These are phyloP conservation scores for Cryptus viduatorius DNA, from an alignment of 2,888 invertebrate genomes.

Conservation along the genomic window DNA sequence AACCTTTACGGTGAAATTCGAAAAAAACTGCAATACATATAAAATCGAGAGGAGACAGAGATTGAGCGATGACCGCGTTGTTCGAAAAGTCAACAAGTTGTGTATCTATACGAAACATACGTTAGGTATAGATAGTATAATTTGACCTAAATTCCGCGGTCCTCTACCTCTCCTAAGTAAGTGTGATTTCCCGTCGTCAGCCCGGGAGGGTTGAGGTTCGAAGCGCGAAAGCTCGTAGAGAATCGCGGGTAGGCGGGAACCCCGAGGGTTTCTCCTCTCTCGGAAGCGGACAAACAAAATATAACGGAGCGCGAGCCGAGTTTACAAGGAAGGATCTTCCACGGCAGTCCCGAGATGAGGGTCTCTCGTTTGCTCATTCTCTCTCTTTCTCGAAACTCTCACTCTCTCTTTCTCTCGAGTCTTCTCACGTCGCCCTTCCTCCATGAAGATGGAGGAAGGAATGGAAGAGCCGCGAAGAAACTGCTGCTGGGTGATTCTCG, in stretches of 20 bases:
- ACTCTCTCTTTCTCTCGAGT: constrained; percentile 12
- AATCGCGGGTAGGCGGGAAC: constrained; percentile 68
- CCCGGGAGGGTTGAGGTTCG: constrained; percentile 61
- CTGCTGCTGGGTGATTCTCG: constrained; percentile 61
- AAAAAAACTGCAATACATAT: neutral
- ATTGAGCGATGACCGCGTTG: neutral
- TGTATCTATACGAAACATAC: constrained; percentile 72
- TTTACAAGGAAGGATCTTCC: constrained; percentile 78
- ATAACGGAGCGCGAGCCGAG: constrained; percentile 77
- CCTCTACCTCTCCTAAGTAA: constrained; percentile 68
- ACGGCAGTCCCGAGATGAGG: constrained; percentile 74
- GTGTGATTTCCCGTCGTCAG: constrained; percentile 76
- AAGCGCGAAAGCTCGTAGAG: constrained; percentile 38
- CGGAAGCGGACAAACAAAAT: constrained; percentile 82
- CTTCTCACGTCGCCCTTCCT: constrained; percentile 47
- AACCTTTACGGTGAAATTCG: neutral
- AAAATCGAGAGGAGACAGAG: neutral
- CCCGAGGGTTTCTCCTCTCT: constrained; percentile 66
- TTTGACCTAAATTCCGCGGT: constrained; percentile 82
- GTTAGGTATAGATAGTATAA: constrained; percentile 72
- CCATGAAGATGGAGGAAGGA: constrained; percentile 66
- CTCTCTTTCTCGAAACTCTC: constrained; percentile 70
- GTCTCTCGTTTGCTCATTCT: constrained; percentile 69
- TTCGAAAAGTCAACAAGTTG: constrained; percentile 76
- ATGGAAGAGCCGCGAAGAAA: constrained; percentile 62